phyloP scores from a whole-genome alignment of 2,113 vertebrate species.

The Macrotus californicus region DNA sequence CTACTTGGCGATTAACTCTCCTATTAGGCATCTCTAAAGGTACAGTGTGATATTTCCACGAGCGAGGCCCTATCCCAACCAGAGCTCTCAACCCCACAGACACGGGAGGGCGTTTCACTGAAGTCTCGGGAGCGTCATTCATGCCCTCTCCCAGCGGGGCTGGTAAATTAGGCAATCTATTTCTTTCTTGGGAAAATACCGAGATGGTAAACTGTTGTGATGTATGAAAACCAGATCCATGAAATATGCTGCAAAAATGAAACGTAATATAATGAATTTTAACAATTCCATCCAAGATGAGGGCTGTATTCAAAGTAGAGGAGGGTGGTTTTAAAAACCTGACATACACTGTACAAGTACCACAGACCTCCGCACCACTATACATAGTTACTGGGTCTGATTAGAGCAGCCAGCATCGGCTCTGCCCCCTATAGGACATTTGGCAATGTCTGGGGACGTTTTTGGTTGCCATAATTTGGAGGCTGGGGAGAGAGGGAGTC shows the following conservation, averaged over 20 bases:
- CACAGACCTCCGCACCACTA: background rate
- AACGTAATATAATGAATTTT: slow-evolving; percentile 63
- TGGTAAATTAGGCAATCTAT: slow-evolving; percentile 72
- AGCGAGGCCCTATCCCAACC: slow-evolving; percentile 66
- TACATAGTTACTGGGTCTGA: background rate
- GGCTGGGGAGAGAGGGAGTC: fast-evolving
- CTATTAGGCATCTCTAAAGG: slow-evolving; percentile 49
- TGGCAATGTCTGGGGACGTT: background rate
- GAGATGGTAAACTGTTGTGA: slow-evolving; percentile 64
- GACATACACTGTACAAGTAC: background rate
- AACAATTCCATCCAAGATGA: slow-evolving; percentile 52
- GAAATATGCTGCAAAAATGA: slow-evolving; percentile 62
- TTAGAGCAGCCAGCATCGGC: background rate
- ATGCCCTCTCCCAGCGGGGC: slow-evolving; percentile 57
- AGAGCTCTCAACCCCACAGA: slow-evolving; percentile 61
- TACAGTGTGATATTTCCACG: slow-evolving; percentile 43
- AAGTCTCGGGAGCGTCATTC: slow-evolving; percentile 65
- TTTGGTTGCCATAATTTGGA: background rate
- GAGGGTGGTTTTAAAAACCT: background rate
- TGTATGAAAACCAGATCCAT: slow-evolving; percentile 75
- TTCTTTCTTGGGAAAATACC: slow-evolving; percentile 70
- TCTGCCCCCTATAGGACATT: background rate
- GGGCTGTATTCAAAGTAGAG: background rate
- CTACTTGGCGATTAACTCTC: slow-evolving; percentile 42
- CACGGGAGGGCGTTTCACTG: slow-evolving; percentile 63